Percentiles rank a stretch among this genome's conserved stretches.
Conservation (phyloP, 2,888 invertebrate species). For the Anodontia alba region DNA sequence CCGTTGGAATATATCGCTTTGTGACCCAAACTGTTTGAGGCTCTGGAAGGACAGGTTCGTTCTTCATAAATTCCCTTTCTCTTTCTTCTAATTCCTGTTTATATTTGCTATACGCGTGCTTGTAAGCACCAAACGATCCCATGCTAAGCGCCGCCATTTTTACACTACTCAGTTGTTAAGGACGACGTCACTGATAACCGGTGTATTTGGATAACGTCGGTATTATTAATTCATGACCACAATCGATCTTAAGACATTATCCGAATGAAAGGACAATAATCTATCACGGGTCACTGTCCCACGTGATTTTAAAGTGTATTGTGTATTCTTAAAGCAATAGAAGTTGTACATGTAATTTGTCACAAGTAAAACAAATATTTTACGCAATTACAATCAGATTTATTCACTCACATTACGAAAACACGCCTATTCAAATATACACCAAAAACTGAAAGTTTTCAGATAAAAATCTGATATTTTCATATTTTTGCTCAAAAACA, state of each 20-base stretch:
- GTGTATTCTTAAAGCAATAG: no score
- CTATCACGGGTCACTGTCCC: no score
- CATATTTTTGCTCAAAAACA: no score
- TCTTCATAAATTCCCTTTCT: conserved; percentile 49
- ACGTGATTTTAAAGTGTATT: no score
- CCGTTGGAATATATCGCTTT: conserved; percentile 80
- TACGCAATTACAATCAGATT: no score
- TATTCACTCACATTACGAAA: no score
- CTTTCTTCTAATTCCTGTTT: conserved; percentile 67
- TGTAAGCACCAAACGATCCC: conserved; percentile 76
- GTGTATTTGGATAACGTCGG: conserved; percentile 1
- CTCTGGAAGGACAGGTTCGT: conserved; percentile 38
- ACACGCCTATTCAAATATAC: no score
- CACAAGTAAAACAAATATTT: no score
- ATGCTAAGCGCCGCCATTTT: conserved; percentile 77
- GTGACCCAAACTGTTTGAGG: conserved; percentile 81
- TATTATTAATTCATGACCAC: neutral
- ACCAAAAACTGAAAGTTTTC: no score
- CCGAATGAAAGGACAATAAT: neutral
- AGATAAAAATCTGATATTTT: no score
- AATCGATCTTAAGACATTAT: neutral
- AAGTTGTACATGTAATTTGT: no score
- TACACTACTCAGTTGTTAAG: conserved; percentile 54
- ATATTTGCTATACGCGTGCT: conserved; percentile 73
- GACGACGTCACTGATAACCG: conserved; percentile 47